These are phyloP conservation scores for Liodrosophila aerea DNA, from an alignment of 2,888 invertebrate species.

Conservation along the genomic window DNA sequence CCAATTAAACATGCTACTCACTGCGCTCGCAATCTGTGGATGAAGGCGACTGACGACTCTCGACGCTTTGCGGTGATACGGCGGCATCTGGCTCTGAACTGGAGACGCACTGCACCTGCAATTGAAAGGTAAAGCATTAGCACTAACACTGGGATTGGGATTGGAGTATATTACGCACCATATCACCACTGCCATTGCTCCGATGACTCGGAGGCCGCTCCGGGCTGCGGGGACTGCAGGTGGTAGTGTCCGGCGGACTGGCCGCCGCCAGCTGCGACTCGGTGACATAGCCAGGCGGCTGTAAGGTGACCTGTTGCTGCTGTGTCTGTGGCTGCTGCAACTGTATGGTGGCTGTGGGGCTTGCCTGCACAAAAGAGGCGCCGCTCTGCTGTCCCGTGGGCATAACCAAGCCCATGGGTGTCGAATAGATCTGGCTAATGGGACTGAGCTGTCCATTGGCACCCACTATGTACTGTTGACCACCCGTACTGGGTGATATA, in stretches of 20 bases:
- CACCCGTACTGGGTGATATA: conserved; percentile 86
- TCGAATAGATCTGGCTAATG: conserved; percentile 83
- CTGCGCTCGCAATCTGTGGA: conserved; percentile 82
- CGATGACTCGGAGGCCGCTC: conserved; percentile 82
- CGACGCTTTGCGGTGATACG: conserved; percentile 82
- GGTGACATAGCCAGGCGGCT: conserved; percentile 77
- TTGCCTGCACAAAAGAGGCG: conserved; percentile 92
- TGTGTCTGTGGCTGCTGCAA: conserved; percentile 84
- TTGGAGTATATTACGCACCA: conserved; percentile 70
- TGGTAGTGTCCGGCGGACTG: conserved; percentile 93
- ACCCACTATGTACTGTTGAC: conserved; percentile 88
- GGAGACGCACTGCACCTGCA: conserved; percentile 94
- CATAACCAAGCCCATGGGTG: conserved; percentile 82
- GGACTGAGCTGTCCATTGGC: conserved; percentile 91
- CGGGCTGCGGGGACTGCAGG: conserved; percentile 90
- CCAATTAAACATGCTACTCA: too few relatives aligned
- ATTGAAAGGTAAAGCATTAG: conserved; percentile 55
- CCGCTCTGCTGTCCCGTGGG: conserved; percentile 81
- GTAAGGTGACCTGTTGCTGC: conserved; percentile 54
- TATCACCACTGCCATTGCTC: conserved; percentile 82
- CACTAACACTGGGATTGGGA: too few relatives aligned
- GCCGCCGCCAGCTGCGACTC: conserved; percentile 81
- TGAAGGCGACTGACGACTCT: conserved; percentile 82
- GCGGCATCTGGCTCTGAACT: conserved; percentile 91
- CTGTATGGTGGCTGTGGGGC: conserved; percentile 87